Evolutionary conservation across 35 echinoderm and acorn worm species (phyloP), one percentile per base, ranked within the genome.

Genomic region (Anneissia japonica): DNA sequence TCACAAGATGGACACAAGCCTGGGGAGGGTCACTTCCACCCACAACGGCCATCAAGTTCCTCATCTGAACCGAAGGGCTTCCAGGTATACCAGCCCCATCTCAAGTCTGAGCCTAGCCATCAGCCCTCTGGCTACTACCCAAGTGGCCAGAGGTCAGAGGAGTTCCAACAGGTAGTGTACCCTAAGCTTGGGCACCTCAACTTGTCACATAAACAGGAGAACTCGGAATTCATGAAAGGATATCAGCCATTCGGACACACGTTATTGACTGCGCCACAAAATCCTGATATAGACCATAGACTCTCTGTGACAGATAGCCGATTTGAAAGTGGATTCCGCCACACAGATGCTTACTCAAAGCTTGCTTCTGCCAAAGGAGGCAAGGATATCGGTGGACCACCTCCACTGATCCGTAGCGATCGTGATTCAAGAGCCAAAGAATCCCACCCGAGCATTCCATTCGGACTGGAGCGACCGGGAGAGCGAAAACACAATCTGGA

Each of bases 231-330:
- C 74, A 73, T 91, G 43, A 83, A 89, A 36, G 96, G 96, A 29
- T 99, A 99, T 81, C 92, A 90, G 46, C 96, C 92, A 39, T 99
- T 99, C 74, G 34, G 87, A 38, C 96, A 99, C 74, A 92, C 96
- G 0, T 84, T 81, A 16, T 38, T 26, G 3, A 19, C 51, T 19
- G 51, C 51, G 26, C 51, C 51, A 2, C 51, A 64, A 23, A 23
- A 9, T 64, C 1, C 51, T 64, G 51, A 64, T 64, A 64, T 64
- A 3, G 51, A 64, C 11, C 51, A 64, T 64, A 64, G 5, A 64
- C 51, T 64, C 6, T 64, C 51, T 6, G 51, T 64, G 11, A 64
- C 51, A 23, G 51, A 64, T 64, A 64, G 51, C 51, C 51, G 51
- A 23, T 64, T 19, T 64, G 51, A 64, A 64, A 64, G 51, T 23